These are phyloP conservation scores for Salticus scenicus DNA, from an alignment of 2,888 invertebrate genomes.

Conservation along the genomic window DNA sequence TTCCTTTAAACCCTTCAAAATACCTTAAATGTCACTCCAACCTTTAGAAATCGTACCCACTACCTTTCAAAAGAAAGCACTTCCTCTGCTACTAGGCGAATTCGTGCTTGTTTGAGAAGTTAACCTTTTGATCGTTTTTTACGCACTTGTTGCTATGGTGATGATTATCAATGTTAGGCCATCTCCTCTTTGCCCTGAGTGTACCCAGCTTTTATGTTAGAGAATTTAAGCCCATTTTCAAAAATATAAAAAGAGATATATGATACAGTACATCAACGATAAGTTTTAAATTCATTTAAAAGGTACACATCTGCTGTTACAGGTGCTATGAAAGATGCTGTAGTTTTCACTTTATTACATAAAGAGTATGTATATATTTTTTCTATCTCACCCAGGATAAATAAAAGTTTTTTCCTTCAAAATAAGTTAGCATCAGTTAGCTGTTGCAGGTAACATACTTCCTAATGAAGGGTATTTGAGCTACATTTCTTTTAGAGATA, in stretches of 20 bases:
- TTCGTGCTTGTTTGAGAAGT: neutral
- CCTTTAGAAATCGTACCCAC: neutral
- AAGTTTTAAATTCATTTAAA: neutral
- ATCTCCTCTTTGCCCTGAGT: constrained; percentile 4
- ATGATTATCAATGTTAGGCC: constrained; percentile 10
- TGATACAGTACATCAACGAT: neutral
- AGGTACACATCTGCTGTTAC: neutral
- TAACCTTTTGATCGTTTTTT: constrained; percentile 32
- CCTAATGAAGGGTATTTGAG: too few relatives aligned
- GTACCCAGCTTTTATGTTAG: neutral
- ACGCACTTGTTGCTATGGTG: constrained; percentile 42
- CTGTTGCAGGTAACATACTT: too few relatives aligned
- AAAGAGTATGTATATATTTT: too few relatives aligned
- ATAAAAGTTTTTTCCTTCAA: too few relatives aligned
- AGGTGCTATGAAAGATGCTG: too few relatives aligned
- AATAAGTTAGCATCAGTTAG: too few relatives aligned
- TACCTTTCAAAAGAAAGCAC: neutral
- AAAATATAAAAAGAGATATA: constrained; percentile 1
- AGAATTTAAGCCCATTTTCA: neutral
- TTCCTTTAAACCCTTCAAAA: neutral
- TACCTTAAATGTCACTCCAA: neutral
- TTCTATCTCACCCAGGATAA: too few relatives aligned
- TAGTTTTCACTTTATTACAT: too few relatives aligned
- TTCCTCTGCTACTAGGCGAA: neutral
- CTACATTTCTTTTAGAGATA: too few relatives aligned